Base-by-base conservation (phyloP, 2,113 vertebrate genomes). In the Oncorhynchus masou region DNA sequence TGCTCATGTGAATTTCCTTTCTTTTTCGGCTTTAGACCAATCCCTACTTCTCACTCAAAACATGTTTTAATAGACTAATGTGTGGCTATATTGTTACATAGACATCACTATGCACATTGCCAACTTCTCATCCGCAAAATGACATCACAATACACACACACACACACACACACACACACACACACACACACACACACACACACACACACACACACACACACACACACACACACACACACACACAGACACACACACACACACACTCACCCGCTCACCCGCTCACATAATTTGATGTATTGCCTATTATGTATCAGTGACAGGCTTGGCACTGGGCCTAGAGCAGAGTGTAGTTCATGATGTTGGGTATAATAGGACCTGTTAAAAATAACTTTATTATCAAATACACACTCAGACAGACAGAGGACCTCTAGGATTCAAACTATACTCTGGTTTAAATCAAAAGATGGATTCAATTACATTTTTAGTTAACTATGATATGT, bases 351-450 rank as follows among this genome's bases (percentile, higher is more conserved):
- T 91, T 88, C 84, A 90, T 90, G 77, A 86, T 85, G 79, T 81
- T 85, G 71, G 82, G 75, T 83, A 85, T 87, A 90, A 86, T 78
- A 85, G 65, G 27, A 54, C 3, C 16, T 49, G 83, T 87, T 88
- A 87, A 89, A 90, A 90, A 90, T 91, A 85, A 83, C 87, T 81
- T 80, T 81, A 83, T 86, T 83, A 78, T 84, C 68, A 85, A 86
- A 86, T 79, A 73, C 79, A 84, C 73, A 45, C 81, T 85, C 39
- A 19, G 70, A 45, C 39, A 84, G 83, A 87, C 76, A 73, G 84
- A 29, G 31, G 39, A 9, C 7, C 39, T 39, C 7, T 8, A 39
- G 39, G 39, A 39, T 39, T 39, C 39, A 39, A 39, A 39, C 34
- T 39, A 39, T 39, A 7, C 34, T 39, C 34, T 39, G 49, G 49